Evolutionary conservation across 2,888 invertebrate genomes (phyloP).

Genomic region (Agriopis leucophaearia): DNA sequence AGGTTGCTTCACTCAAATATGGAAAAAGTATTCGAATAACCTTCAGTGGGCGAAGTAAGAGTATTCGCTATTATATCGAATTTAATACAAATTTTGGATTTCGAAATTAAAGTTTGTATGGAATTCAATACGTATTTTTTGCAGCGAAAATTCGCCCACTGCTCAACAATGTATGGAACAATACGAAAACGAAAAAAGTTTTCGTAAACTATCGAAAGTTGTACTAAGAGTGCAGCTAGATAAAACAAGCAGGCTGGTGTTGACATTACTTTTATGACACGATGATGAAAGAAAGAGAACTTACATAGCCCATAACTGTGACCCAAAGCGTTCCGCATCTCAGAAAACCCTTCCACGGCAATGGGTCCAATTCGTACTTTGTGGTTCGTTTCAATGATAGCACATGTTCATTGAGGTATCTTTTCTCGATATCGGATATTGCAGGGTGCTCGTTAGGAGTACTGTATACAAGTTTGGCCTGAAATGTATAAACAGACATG

Average conservation of each 20-base stretch:
- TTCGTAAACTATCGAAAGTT: no score
- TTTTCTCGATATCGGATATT: conserved; percentile 28
- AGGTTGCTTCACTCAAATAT: no score
- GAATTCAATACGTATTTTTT: no score
- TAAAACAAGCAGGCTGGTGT: not conserved
- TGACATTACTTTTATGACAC: no score
- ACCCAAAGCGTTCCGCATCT: conserved; percentile 29
- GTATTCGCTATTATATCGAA: no score
- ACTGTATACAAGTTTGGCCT: conserved; percentile 22
- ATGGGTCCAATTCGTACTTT: conserved; percentile 35
- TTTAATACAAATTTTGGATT: no score
- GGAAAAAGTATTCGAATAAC: no score
- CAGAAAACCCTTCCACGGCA: conserved; percentile 33
- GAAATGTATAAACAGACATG: conserved; percentile 11
- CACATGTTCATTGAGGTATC: conserved; percentile 20
- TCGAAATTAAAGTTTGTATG: no score
- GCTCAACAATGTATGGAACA: no score
- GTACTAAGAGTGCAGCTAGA: not conserved
- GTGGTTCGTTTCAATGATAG: conserved; percentile 26
- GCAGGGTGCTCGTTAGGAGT: conserved; percentile 33
- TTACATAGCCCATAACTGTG: conserved; percentile 34
- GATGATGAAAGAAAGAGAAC: conserved; percentile 4
- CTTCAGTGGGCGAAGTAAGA: no score
- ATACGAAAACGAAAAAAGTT: no score
- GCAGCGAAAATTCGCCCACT: no score